These are phyloP conservation scores for Chironomus tepperi DNA, from an alignment of 1,140 invertebrate species.

Conservation along the genomic window DNA sequence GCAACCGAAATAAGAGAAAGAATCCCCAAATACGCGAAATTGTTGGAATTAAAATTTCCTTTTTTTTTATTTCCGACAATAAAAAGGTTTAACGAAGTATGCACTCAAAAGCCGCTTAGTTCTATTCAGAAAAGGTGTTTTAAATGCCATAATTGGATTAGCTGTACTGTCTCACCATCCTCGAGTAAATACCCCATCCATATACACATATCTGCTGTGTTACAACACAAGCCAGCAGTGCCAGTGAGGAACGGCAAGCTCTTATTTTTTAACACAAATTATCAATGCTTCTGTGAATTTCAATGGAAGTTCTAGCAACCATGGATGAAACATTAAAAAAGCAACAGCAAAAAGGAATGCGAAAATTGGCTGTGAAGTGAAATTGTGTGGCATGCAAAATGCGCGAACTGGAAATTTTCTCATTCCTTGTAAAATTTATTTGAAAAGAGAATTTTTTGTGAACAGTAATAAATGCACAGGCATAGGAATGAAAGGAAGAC, in stretches of 20 bases:
- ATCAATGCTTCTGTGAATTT: constrained; percentile 1
- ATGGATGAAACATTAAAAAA: not conserved
- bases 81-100: constrained; percentile 23
- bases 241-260: not conserved
- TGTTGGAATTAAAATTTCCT: not conserved
- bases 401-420: too few relatives aligned
- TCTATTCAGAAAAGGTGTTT: constrained; percentile 19
- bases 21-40: not conserved
- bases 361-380: constrained; percentile 13
- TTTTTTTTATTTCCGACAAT: not conserved
- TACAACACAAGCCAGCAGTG: not conserved
- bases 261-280: not conserved
- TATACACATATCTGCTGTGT: too few relatives aligned
- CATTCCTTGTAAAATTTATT: too few relatives aligned
- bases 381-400: not conserved
- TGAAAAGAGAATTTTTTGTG: too few relatives aligned
- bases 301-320: not conserved
- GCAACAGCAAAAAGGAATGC: not conserved
- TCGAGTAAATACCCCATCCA: not conserved
- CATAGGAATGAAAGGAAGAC: too few relatives aligned
- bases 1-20: not conserved
- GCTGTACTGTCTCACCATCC: not conserved
- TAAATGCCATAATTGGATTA: constrained; percentile 23
- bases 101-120: constrained; percentile 21
- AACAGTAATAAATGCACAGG: too few relatives aligned